A percentile compares a stretch with the other conserved stretches of the same genome.
These are phyloP conservation scores for Coenonympha glycerion DNA, from an alignment of 2,888 invertebrate genomes.

Conservation along the genomic window DNA sequence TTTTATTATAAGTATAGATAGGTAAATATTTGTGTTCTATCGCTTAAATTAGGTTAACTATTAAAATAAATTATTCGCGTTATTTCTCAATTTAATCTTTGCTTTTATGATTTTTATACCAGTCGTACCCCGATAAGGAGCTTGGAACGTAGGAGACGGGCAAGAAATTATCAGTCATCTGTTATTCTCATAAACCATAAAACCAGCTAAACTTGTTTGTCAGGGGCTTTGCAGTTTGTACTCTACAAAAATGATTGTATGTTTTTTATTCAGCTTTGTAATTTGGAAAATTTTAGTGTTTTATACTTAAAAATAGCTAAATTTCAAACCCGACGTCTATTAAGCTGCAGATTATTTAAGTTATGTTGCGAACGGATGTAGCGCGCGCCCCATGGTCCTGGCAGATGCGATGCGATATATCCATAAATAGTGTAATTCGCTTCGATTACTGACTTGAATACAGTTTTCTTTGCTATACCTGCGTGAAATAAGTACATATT, in stretches of 20 bases:
- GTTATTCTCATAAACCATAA: not conserved
- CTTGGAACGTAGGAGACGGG: not conserved
- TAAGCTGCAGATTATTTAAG: not conserved
- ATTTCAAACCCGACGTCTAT: not conserved
- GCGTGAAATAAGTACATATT: no score
- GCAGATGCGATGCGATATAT: not conserved
- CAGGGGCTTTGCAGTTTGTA: not conserved
- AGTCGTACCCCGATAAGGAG: not conserved
- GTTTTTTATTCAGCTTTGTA: no score
- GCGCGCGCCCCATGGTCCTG: not conserved
- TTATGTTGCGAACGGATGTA: not conserved
- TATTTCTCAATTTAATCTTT: not conserved
- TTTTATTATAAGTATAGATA: no score
- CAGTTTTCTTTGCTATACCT: no score
- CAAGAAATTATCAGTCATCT: constrained; percentile 2
- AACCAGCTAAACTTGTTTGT: not conserved
- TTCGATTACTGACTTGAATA: not conserved
- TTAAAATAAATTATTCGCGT: no score
- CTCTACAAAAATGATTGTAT: no score
- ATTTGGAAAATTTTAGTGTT: no score
- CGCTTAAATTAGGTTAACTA: no score
- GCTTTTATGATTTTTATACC: not conserved
- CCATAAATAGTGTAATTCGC: not conserved
- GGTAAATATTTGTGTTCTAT: no score
- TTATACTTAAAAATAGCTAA: no score